phyloP scores from a whole-genome alignment of 2,797 vertebrate species.

The Odontamblyopus rebecca region DNA sequence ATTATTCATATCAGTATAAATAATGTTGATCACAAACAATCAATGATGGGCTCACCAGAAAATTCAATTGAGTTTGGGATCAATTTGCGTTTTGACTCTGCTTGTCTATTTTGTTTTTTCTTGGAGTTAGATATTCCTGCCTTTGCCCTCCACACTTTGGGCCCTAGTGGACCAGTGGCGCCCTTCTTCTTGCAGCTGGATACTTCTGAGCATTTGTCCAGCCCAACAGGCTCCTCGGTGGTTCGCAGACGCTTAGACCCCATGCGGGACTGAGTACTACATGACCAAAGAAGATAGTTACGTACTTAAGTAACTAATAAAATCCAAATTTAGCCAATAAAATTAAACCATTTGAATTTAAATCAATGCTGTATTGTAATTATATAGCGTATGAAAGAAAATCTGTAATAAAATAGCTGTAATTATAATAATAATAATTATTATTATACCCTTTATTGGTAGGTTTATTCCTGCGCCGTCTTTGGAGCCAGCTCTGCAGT shows the following conservation, averaged over 20 bases:
- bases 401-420: neutral
- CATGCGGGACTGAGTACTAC: constrained; percentile 80
- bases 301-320: neutral
- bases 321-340: neutral
- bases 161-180: constrained; percentile 50
- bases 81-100: constrained; percentile 67
- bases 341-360: neutral
- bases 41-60: constrained; percentile 77
- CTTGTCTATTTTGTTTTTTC: constrained; percentile 59
- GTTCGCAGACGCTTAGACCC: constrained; percentile 89
- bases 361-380: neutral
- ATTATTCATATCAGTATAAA: too few species aligned
- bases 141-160: constrained; percentile 77
- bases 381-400: too few species aligned
- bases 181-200: constrained; percentile 61
- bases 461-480: constrained; percentile 77
- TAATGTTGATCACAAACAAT: neutral
- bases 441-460: constrained; percentile 75
- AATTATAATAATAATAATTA: neutral
- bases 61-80: constrained; percentile 66
- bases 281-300: constrained; percentile 4
- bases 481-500: constrained; percentile 87
- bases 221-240: constrained; percentile 74
- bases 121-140: constrained; percentile 51
- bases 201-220: constrained; percentile 59